Percentiles rank a stretch among this genome's conserved stretches.
Conservation (phyloP, 2,888 invertebrate genomes). For the Imbricaverruca yamaguchii region DNA sequence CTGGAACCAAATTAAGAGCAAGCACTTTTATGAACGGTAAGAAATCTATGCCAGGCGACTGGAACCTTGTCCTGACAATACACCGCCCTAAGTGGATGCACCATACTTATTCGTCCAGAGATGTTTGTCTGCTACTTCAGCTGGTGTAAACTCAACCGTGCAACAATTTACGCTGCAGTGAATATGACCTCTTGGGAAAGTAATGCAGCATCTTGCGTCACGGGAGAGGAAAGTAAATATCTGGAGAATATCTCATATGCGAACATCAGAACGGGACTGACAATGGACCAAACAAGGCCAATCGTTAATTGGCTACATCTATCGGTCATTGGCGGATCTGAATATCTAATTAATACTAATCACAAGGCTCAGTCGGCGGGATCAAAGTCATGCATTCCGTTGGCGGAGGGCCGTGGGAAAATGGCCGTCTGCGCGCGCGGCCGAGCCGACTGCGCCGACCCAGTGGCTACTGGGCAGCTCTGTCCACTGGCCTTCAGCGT, state of each 20-base stretch:
- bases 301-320: slow-evolving; percentile 18
- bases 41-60: too few species aligned
- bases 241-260: neutral
- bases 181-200: too few species aligned
- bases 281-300: neutral
- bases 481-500: too few species aligned
- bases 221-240: neutral
- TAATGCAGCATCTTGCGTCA: neutral
- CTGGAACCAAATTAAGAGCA: too few species aligned
- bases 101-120: too few species aligned
- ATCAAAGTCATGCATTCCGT: slow-evolving; percentile 20
- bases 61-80: too few species aligned
- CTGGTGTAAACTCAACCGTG: too few species aligned
- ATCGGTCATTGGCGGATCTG: slow-evolving; percentile 13
- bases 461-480: neutral
- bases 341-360: slow-evolving; percentile 21
- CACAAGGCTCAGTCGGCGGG: slow-evolving; percentile 11
- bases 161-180: too few species aligned
- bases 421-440: neutral
- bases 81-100: too few species aligned
- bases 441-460: neutral
- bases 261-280: neutral
- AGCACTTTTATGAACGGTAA: too few species aligned
- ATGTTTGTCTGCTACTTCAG: too few species aligned
- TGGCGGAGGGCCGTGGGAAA: neutral